Evolutionary conservation across 37 sponge, comb jelly and placozoan genomes (phyloP).

Genomic region (Cladorhizidae sp.): DNA sequence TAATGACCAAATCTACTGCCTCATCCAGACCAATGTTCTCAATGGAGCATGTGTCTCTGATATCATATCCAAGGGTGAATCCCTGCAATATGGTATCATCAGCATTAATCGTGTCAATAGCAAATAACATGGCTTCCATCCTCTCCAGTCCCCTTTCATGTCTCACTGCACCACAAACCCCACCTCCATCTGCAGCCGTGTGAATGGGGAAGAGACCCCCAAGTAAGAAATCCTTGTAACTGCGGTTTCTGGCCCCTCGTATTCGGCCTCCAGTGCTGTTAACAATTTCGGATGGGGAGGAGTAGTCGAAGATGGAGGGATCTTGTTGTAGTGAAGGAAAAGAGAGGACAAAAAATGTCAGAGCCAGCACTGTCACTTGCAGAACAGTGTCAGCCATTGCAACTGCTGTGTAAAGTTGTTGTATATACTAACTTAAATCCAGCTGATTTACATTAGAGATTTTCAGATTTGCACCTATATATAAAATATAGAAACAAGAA

Average conservation of each 20-base stretch:
- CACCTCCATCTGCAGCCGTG: not conserved
- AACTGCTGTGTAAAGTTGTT: too few relatives aligned
- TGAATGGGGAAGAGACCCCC: conserved; percentile 92
- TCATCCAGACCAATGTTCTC: conserved; percentile 75
- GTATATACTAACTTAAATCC: too few relatives aligned
- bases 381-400: too few relatives aligned
- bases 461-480: too few relatives aligned
- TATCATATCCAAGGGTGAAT: conserved; percentile 65
- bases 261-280: conserved; percentile 24
- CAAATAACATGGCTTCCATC: conserved; percentile 90
- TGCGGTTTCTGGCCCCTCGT: conserved; percentile 42
- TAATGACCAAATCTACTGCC: conserved; percentile 69
- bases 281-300: not conserved
- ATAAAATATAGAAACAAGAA: too few relatives aligned
- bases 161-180: conserved; percentile 35
- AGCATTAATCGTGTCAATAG: conserved; percentile 72
- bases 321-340: too few relatives aligned
- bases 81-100: conserved; percentile 53
- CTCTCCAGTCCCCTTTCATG: conserved; percentile 74
- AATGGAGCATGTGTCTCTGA: conserved; percentile 81
- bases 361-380: too few relatives aligned
- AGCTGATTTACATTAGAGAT: too few relatives aligned
- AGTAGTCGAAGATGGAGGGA: not conserved
- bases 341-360: too few relatives aligned
- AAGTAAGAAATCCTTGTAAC: conserved; percentile 60